phyloP scores from a whole-genome alignment of 2,888 invertebrate genomes.

The Heliconius aoede region DNA sequence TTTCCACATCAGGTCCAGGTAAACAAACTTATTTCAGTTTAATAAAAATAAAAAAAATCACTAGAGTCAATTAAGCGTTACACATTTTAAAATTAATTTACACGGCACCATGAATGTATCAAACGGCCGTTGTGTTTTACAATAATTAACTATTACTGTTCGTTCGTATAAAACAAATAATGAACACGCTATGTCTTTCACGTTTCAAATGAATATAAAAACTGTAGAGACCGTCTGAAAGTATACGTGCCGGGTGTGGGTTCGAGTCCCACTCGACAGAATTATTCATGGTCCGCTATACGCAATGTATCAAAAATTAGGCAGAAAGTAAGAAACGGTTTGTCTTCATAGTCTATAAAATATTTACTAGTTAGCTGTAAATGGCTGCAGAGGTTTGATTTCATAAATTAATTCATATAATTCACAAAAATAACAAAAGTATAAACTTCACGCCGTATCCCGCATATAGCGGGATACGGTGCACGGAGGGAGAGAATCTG shows the following conservation, averaged over 20 bases:
- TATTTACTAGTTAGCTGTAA: too few species aligned
- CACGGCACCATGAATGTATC: constrained; percentile 13
- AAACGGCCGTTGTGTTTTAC: constrained; percentile 19
- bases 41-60: constrained; percentile 21
- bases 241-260: neutral
- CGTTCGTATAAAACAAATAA: constrained; percentile 11
- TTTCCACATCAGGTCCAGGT: too few species aligned
- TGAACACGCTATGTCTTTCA: neutral
- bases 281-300: neutral
- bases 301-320: neutral
- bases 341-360: too few species aligned
- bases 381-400: too few species aligned
- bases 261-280: neutral
- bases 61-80: constrained; percentile 13
- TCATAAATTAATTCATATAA: too few species aligned
- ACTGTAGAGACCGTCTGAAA: neutral
- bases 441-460: too few species aligned
- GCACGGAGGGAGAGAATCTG: too few species aligned
- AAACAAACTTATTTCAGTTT: neutral
- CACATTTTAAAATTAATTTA: constrained; percentile 21
- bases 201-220: neutral
- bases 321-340: neutral
- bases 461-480: too few species aligned
- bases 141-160: constrained; percentile 22
- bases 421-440: too few species aligned